These are phyloP conservation scores for Tetraodon nigroviridis DNA, from an alignment of 2,113 vertebrate species.

Conservation along the genomic window DNA sequence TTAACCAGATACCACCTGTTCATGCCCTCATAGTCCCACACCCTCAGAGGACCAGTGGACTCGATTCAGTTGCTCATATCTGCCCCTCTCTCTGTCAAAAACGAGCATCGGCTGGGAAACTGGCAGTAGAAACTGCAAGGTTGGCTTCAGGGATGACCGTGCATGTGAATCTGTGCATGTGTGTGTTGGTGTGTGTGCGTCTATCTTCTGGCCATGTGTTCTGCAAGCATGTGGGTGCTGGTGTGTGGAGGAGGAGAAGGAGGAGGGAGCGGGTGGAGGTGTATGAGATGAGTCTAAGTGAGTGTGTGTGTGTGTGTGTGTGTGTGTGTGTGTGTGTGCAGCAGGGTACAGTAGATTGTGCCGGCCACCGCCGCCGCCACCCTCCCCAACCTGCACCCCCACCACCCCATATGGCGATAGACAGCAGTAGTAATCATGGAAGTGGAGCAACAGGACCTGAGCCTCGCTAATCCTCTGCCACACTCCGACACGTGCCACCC, in stretches of 20 bases:
- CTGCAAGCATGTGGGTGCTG: conserved; percentile 27
- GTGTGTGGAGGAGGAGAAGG: not conserved
- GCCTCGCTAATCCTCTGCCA: conserved; percentile 72
- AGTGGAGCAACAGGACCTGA: conserved; percentile 77
- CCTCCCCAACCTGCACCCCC: conserved; percentile 46
- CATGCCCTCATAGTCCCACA: conserved; percentile 55
- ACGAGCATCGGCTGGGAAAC: not conserved
- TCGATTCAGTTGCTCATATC: not conserved
- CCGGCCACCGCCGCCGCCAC: not conserved
- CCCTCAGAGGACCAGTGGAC: conserved; percentile 3
- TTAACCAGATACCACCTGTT: conserved; percentile 63
- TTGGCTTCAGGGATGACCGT: too few species aligned
- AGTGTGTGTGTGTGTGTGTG: conserved; percentile 22
- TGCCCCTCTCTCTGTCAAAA: not conserved
- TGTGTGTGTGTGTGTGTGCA: conserved; percentile 24
- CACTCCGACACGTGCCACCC: conserved; percentile 74
- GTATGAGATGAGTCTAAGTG: conserved; percentile 10
- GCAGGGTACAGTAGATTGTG: conserved; percentile 42
- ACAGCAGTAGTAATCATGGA: conserved; percentile 77
- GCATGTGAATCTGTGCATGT: too few species aligned
- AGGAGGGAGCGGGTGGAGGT: not conserved
- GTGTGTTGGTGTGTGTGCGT: conserved; percentile 1
- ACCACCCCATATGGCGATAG: conserved; percentile 72
- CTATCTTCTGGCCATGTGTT: conserved; percentile 10
- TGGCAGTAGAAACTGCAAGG: not conserved